These are phyloP conservation scores for Perccottus glenii DNA, from an alignment of 2,113 vertebrate genomes.

Conservation along the genomic window DNA sequence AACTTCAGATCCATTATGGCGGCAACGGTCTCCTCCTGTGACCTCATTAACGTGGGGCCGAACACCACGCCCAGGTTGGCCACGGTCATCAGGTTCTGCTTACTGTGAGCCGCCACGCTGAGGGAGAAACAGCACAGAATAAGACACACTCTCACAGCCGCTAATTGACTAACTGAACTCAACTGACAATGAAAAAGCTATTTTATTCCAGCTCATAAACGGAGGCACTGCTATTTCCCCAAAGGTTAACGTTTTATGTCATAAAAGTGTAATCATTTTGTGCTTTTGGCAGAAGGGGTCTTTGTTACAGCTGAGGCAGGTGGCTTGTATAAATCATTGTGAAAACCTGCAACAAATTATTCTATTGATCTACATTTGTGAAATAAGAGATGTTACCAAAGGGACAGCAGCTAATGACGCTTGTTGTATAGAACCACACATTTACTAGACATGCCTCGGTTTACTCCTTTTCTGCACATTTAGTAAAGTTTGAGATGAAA, in stretches of 20 bases:
- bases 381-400: background rate
- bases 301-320: background rate
- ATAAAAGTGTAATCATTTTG: background rate
- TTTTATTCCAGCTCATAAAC: background rate
- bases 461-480: too few species aligned
- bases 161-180: background rate
- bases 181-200: background rate
- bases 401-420: too few species aligned
- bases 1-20: conserved; percentile 99
- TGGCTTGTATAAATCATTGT: background rate
- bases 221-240: background rate
- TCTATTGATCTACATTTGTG: background rate
- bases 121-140: conserved; percentile 26
- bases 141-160: background rate
- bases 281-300: too few species aligned
- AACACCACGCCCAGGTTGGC: conserved; percentile 98
- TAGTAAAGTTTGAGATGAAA: too few species aligned
- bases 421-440: too few species aligned
- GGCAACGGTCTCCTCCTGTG: conserved; percentile 95
- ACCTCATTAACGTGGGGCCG: conserved; percentile 96
- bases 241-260: conserved; percentile 1
- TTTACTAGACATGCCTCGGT: too few species aligned
- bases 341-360: background rate
- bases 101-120: conserved; percentile 92
- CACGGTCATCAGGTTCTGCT: conserved; percentile 95